Percentiles rank a stretch among this genome's conserved stretches.
phyloP scores from a whole-genome alignment of 2,888 invertebrate species.

The Blastobasis adustella region DNA sequence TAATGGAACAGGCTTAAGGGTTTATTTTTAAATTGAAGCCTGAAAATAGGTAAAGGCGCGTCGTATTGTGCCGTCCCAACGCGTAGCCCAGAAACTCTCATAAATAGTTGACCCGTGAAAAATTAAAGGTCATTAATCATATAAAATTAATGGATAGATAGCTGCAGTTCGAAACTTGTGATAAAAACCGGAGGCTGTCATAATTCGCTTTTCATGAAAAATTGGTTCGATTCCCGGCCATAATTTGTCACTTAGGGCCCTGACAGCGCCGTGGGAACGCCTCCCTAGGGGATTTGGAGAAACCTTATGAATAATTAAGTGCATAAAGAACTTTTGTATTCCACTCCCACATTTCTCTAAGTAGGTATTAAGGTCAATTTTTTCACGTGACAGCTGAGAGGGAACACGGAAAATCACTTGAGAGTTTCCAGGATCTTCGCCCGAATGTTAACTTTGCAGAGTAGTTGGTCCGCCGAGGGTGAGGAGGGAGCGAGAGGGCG shows the following conservation, averaged over 20 bases:
- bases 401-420: constrained; percentile 46
- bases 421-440: background rate
- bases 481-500: no score
- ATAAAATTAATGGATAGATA: background rate
- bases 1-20: no score
- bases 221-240: constrained; percentile 38
- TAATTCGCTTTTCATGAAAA: constrained; percentile 31
- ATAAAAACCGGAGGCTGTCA: constrained; percentile 13
- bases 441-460: background rate
- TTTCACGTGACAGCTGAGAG: constrained; percentile 36
- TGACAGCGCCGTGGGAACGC: constrained; percentile 50
- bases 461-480: no score
- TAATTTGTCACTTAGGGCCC: constrained; percentile 64
- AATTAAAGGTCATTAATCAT: background rate
- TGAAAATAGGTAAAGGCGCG: no score
- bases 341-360: constrained; percentile 27
- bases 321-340: constrained; percentile 50
- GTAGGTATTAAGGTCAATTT: constrained; percentile 35
- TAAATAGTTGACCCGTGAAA: no score
- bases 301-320: constrained; percentile 71
- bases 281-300: constrained; percentile 41
- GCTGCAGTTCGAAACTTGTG: constrained; percentile 1
- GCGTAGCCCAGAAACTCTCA: no score
- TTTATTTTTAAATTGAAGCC: no score
- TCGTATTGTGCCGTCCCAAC: no score